Percentiles rank a stretch among this genome's conserved stretches.
Conservation (phyloP, 2,113 vertebrate genomes). For the Chelonoidis abingdonii region DNA sequence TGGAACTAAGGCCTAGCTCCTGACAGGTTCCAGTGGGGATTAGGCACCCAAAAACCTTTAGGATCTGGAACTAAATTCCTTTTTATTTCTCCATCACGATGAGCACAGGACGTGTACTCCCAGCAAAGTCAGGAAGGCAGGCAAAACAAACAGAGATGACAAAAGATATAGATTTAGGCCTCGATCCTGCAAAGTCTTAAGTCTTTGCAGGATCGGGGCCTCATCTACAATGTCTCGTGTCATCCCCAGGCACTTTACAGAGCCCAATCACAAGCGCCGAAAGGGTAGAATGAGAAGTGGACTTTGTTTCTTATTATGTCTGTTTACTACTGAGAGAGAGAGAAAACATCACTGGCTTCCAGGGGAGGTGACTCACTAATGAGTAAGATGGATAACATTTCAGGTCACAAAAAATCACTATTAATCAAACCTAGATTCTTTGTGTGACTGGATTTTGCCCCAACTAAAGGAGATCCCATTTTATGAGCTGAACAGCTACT, state of each 20-base stretch:
- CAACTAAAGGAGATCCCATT: neutral
- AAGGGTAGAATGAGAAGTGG: neutral
- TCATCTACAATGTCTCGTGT: neutral
- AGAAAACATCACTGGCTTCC: neutral
- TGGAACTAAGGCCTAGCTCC: too few species aligned
- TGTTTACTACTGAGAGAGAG: neutral
- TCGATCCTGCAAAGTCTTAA: neutral
- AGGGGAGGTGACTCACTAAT: slow-evolving; percentile 17
- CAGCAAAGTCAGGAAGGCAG: neutral
- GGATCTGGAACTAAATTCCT: neutral
- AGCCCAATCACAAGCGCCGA: neutral
- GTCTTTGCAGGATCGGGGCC: neutral
- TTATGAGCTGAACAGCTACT: neutral
- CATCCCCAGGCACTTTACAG: neutral
- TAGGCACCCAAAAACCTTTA: too few species aligned
- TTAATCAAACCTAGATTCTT: neutral
- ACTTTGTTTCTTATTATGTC: slow-evolving; percentile 11
- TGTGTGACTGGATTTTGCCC: neutral
- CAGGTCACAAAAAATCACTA: neutral
- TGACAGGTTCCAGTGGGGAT: too few species aligned
- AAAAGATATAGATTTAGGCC: neutral
- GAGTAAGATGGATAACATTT: neutral
- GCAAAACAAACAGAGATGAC: neutral
- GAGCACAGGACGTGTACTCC: neutral
- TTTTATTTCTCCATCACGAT: neutral